Evolutionary conservation across 2,113 vertebrate genomes (phyloP), one percentile per base, ranked within the genome.

Genomic region (Ia io): DNA sequence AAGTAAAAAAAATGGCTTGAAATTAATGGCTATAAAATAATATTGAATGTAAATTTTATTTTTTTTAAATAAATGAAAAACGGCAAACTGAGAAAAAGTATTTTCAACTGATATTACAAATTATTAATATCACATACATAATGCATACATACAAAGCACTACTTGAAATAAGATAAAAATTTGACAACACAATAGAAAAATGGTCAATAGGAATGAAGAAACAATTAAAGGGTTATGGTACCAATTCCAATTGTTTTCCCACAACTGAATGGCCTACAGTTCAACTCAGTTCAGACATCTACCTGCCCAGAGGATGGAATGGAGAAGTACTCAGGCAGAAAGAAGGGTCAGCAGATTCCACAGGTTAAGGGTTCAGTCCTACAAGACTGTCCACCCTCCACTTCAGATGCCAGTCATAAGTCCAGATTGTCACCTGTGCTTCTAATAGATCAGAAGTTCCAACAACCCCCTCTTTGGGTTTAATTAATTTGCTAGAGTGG

Each of bases 41-140:
- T 49, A 77, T 77, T 49, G 44, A 77, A 32, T 59, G 56, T 59
- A 59, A 25, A 59, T 59, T 59, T 59, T 61, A 73, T 74, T 37
- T 37, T 37, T 37, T 37, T 37, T 37, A 37, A 69, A 40, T 70
- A 70, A 40, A 70, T 35, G 35, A 69, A 40, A 70, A 70, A 76
- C 70, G 37, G 51, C 37, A 89, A 86, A 53, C 9, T 40, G 16
- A 42, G 40, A 76, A 84, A 79, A 70, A 32, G 49, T 40, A 37
- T 70, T 71, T 90, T 92, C 37, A 87, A 70, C 14, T 95, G 37
- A 78, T 79, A 74, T 85, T 18, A 49, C 42, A 95, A 83, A 91
- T 14, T 44, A 79, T 25, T 78, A 18, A 18, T 78, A 76, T 53
- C 61, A 67, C 44, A 35, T 74, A 79, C 11, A 90, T 73, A 79